phyloP scores from a whole-genome alignment of 1,140 invertebrate species.

The Drosophila tsacasi region DNA sequence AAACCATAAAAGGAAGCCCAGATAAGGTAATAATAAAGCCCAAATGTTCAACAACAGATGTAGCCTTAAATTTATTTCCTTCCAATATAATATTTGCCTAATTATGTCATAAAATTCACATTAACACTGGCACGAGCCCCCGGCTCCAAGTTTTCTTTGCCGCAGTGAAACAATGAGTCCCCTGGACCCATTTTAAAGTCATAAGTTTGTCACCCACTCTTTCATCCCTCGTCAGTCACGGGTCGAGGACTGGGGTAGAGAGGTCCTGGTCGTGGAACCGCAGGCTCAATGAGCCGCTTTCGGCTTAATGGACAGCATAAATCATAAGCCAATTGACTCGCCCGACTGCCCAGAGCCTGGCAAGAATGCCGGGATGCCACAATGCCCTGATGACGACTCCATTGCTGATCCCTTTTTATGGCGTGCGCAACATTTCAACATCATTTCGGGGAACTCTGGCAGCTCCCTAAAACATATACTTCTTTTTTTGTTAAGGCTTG shows the following conservation, averaged over 20 bases:
- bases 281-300: conserved; percentile 60
- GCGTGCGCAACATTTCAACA: conserved; percentile 68
- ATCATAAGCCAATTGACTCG: conserved; percentile 80
- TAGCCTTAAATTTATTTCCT: conserved; percentile 14
- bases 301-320: conserved; percentile 72
- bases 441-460: conserved; percentile 22
- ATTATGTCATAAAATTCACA: conserved; percentile 37
- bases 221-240: conserved; percentile 18
- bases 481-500: conserved; percentile 11
- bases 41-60: not conserved
- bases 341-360: conserved; percentile 33
- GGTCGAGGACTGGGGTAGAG: conserved; percentile 3
- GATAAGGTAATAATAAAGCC: not conserved
- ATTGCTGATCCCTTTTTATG: conserved; percentile 75
- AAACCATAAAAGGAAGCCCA: not conserved
- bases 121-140: conserved; percentile 10
- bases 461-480: conserved; percentile 13
- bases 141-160: conserved; percentile 4
- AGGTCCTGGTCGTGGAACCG: conserved; percentile 11
- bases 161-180: conserved; percentile 12
- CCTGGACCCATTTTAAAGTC: conserved; percentile 34
- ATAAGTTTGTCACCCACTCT: conserved; percentile 4
- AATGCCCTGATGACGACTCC: conserved; percentile 53
- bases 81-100: conserved; percentile 21
- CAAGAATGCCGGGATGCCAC: not conserved